phyloP scores from a whole-genome alignment of 2,113 vertebrate genomes.

The Pteronura brasiliensis region DNA sequence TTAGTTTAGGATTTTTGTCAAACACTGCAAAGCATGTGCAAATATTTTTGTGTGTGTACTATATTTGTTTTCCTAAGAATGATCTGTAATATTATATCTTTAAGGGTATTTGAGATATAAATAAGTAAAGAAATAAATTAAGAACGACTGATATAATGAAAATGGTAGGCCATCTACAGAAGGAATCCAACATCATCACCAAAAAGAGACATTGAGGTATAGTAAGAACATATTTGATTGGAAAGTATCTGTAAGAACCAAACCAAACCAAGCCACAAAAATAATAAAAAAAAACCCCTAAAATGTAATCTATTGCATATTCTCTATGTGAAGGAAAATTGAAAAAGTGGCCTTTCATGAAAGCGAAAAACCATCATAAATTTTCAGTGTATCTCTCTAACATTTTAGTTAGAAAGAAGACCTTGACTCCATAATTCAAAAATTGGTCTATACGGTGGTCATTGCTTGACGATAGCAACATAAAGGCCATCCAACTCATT shows the following conservation, averaged over 20 bases:
- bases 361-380: neutral
- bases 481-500: neutral
- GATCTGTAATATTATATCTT: neutral
- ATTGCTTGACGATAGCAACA: neutral
- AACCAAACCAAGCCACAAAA: neutral
- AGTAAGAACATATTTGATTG: neutral
- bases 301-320: neutral
- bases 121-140: neutral
- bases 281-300: rapidly evolving
- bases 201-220: neutral
- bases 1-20: neutral
- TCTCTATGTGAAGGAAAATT: neutral
- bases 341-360: neutral
- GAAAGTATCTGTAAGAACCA: neutral
- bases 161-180: neutral
- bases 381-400: neutral
- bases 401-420: neutral
- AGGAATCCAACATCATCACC: neutral
- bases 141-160: neutral
- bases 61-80: neutral
- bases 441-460: neutral
- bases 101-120: neutral
- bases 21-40: neutral
- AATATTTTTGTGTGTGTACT: neutral
- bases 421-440: neutral